Base-by-base conservation (phyloP, 2,113 vertebrate genomes). In the Tachysurus vachellii region DNA sequence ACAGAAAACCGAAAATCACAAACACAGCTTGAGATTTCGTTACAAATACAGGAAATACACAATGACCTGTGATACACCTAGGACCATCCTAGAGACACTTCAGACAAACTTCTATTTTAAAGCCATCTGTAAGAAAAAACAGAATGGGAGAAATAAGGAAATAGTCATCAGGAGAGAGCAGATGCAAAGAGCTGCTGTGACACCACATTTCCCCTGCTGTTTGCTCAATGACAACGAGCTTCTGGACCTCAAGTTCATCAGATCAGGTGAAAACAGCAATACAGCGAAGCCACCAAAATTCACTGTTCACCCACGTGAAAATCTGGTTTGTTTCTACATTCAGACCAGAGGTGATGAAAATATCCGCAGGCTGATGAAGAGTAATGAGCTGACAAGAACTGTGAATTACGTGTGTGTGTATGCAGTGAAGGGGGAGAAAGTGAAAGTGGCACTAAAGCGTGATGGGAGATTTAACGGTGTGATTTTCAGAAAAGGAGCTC, bases 371-470 rank as follows among this genome's bases (percentile, higher is more conserved):
- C 4, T 85, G n/a, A 82, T 80, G 79, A 80, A 68, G 54, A 85
- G 80, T 70, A 26, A 64, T 4, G 3, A 6, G 6, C 36, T 88
- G 10, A 61, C 7, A 19, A 47, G 11, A 1, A n/a, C 4, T 0
- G 76, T 88, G 28, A 75, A 88, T 16, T n/a, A 64, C 17, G 82
- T 91, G 16, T 89, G 87, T 80, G 88, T 91, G 11, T 88, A 83
- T 2, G 90, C 82, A 0, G 14, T 86, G 9, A 82, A 85, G 68
- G 50, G 53, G 3, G 86, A 89, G 19, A 88, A 5, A 4, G 50
- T 91, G 19, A 87, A 53, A 50, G 6, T 0, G n/a, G 88, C 90
- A 42, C 80, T 91, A 0, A n/a, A 4, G 13, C 82, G 50, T 8
- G 90, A 91, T 28, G 87, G 88, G 0, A 50, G 90, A n/a, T 91